Percentiles rank a stretch among this genome's conserved stretches.
Conservation (phyloP, 2,888 invertebrate genomes). For the Thymelicus lineola region DNA sequence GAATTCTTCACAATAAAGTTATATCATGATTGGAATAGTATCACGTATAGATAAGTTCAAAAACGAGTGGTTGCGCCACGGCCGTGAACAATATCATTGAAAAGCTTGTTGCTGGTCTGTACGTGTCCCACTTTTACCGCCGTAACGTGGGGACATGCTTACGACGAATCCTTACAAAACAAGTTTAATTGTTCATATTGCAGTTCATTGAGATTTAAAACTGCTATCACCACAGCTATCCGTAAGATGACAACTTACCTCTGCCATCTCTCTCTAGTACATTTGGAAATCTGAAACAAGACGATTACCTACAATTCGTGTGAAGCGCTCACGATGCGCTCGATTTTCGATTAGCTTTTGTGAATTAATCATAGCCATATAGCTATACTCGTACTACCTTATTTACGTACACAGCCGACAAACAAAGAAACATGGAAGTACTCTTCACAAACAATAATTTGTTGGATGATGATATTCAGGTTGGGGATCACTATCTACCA, state of each 20-base stretch:
- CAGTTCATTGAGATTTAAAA: not conserved
- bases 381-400: no score
- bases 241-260: not conserved
- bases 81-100: constrained; percentile 47
- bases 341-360: no score
- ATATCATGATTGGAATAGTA: constrained; percentile 23
- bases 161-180: not conserved
- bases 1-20: constrained; percentile 4
- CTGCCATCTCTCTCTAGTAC: no score
- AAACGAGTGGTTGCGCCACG: constrained; percentile 41
- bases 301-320: no score
- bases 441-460: no score
- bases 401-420: no score
- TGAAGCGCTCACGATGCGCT: no score
- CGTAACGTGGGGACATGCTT: constrained; percentile 13
- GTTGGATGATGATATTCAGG: no score
- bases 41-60: constrained; percentile 37
- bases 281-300: no score
- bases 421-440: no score
- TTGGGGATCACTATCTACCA: no score
- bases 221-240: not conserved
- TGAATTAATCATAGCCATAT: no score
- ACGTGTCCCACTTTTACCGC: constrained; percentile 48
- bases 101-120: constrained; percentile 44
- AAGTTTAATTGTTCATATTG: not conserved